Conservation (phyloP, 1,140 invertebrate genomes). For the Scaptomyza pallida region DNA sequence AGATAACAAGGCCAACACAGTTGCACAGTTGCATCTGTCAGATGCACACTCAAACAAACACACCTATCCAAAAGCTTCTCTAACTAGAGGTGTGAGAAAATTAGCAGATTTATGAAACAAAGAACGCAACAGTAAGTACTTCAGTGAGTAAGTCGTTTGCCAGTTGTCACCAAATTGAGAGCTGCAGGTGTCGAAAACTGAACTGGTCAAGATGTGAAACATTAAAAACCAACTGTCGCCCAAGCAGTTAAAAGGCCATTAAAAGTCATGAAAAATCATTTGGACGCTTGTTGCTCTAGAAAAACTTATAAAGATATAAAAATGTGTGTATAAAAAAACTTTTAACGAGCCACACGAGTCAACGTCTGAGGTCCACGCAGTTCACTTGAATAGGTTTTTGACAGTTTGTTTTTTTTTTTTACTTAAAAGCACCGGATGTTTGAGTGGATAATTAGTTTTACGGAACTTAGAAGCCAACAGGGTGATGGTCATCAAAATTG, state of each 20-base stretch:
- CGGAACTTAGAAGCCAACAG: conserved; percentile 10
- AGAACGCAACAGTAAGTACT: conserved; percentile 2
- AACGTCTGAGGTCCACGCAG: conserved; percentile 49
- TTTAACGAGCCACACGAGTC: conserved; percentile 72
- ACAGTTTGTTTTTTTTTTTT: conserved; percentile 14
- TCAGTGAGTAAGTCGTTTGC: conserved; percentile 33
- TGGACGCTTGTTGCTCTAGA: conserved; percentile 42
- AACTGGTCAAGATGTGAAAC: conserved; percentile 59
- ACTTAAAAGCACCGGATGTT: conserved; percentile 56
- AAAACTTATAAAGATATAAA: conserved; percentile 60
- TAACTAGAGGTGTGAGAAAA: conserved; percentile 40
- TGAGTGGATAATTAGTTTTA: conserved; percentile 48
- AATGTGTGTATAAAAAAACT: conserved; percentile 36
- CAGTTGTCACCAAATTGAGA: conserved; percentile 65
- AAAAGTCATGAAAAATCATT: conserved; percentile 47
- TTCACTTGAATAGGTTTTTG: conserved; percentile 53
- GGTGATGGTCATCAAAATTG: conserved; percentile 5
- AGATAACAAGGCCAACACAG: conserved; percentile 22
- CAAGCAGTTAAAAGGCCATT: conserved; percentile 64
- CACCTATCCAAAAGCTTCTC: background rate
- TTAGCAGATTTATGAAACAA: conserved; percentile 33
- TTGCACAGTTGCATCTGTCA: conserved; percentile 34
- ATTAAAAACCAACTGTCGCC: conserved; percentile 67
- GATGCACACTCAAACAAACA: conserved; percentile 1
- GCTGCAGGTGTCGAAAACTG: conserved; percentile 51